Evolutionary conservation across 2,113 vertebrate species (phyloP).

Genomic region (Myrmophylax atrothorax): DNA sequence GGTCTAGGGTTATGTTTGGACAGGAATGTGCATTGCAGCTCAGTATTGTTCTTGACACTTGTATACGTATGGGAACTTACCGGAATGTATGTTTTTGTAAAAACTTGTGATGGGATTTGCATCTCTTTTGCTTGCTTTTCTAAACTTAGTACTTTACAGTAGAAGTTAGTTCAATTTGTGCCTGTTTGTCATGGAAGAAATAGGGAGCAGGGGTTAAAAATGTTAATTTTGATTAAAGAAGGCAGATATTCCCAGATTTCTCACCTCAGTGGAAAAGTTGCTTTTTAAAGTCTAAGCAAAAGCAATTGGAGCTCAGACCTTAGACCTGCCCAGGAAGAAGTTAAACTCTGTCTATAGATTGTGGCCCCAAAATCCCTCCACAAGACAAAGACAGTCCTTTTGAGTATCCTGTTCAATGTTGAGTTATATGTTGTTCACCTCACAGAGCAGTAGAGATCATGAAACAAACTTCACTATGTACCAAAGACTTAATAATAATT

Average conservation of each 20-base stretch:
- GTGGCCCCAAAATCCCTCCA: background rate
- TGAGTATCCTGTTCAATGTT: background rate
- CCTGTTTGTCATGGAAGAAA: background rate
- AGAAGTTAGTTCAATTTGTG: background rate
- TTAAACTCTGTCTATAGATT: background rate
- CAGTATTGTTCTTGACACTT: background rate
- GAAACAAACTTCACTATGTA: background rate
- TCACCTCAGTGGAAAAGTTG: background rate
- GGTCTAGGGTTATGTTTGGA: background rate
- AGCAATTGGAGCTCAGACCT: background rate
- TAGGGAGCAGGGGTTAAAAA: background rate
- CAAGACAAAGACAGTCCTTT: background rate
- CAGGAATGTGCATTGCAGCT: background rate
- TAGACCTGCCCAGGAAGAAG: background rate
- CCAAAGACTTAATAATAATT: background rate
- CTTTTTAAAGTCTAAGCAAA: background rate
- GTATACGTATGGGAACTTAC: background rate
- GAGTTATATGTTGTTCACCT: background rate
- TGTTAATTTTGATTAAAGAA: background rate
- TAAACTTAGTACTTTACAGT: background rate
- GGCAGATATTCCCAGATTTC: background rate
- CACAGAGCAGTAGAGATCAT: background rate
- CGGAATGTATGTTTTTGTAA: background rate
- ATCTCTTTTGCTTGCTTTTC: background rate
- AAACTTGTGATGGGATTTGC: background rate